Evolutionary conservation across 2,888 invertebrate genomes (phyloP), one percentile per base, ranked within the genome.

Genomic region (Bombylius discolor): DNA sequence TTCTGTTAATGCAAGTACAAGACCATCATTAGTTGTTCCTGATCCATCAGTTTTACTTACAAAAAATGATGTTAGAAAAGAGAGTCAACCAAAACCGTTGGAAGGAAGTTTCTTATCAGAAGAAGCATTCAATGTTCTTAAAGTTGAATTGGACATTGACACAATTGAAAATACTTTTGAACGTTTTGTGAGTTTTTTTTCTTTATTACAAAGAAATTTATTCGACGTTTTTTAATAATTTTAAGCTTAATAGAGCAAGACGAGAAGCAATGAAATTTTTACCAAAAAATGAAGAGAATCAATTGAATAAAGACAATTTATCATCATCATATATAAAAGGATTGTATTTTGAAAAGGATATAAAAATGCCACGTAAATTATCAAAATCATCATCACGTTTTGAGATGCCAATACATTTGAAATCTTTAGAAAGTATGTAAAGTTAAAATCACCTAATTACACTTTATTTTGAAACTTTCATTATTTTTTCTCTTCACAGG

Each of bases 341-440:
- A 42, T 52, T 64, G 5, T 57, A 64, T n/a, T 59, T 62, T 23
- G 63, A 60, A 49, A 59, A 58, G 5, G 65, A 65, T 4, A 61
- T 62, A 14, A 81, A 82, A 62, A 77, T 85, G 61, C 89, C 89
- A 0, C 73, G 89, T 49, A 81, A 84, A n/a, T 89, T 88, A 70
- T 83, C 84, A 0, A 78, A 89, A 47, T 81, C 82, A 46, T 84
- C 81, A 60, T 84, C 86, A 0, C 79, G 86, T 61, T 90, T 90
- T 68, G 81, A 87, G 61, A 73, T 91, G 53, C 87, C 88, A 0
- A 78, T 89, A 59, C 83, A 87, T 64, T 77, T 82, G 53, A 70
- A 75, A 50, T 74, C 74, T 57, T 70, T 84, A 33, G 69, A 72
- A 57, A 73, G 79, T 78, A 68, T 62, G 64, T 59, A 12, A n/a